Base-by-base conservation (phyloP, 2,113 vertebrate species). In the Sapajus apella region DNA sequence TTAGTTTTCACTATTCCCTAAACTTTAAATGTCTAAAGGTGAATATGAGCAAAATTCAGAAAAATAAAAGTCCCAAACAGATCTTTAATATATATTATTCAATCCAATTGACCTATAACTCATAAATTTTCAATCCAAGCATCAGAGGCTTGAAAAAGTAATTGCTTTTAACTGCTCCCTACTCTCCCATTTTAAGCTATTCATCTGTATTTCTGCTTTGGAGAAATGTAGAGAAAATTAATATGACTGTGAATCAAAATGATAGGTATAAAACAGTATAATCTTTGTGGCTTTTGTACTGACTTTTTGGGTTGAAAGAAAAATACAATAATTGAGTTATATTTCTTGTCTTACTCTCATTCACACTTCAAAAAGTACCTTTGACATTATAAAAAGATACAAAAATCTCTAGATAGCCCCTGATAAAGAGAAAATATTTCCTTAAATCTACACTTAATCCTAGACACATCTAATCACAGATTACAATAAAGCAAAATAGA, bases 151-250 rank as follows among this genome's bases (percentile, higher is more conserved):
- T 94, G 30, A 96, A 91, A 9, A 70, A 40, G 30, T 61, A 96
- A 68, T 55, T 1, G 32, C 68, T 73, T 97, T 73, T 83, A 72
- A 56, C 10, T 81, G 16, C 8, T 87, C 25, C 47, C 14, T 55
- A n/a, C 1, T 94, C 6, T 73, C n/a, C 23, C 56, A 66, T 96
- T 96, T 30, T 64, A 10, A 40, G 56, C 5, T 17, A 73, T 77
- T 47, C 11, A 68, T 56, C 73, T 96, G 20, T 58, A 82, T 85
- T 84, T 96, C 40, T 52, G 16, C 37, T 92, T 82, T 86, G 45
- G 43, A 89, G 37, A 90, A 96, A 92, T 47, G 25, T 25, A 88
- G 47, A 94, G 70, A 92, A 97, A 97, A 92, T 50, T 85, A 94
- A 95, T 50, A 30, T 97, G 55, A 58, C 40, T 68, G 27, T 93